These are phyloP conservation scores for Epizoanthus rinbou DNA, from an alignment of 92 coral and sea anemone species.

Conservation along the genomic window DNA sequence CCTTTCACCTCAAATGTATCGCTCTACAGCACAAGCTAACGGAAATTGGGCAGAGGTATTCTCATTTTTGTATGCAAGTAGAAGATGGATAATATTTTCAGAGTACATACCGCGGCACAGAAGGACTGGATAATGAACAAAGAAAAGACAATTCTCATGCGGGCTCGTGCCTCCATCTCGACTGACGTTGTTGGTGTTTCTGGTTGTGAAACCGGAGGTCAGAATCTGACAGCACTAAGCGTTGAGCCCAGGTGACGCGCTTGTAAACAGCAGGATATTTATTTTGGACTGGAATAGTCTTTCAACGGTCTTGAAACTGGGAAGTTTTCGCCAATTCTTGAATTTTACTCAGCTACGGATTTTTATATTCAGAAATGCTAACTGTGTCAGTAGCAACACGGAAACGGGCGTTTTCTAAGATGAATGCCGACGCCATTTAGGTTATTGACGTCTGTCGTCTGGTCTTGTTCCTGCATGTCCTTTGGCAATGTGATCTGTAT, in stretches of 20 bases:
- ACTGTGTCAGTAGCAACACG: too few species aligned
- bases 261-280: conserved; percentile 1
- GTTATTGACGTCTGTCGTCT: too few species aligned
- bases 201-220: background rate
- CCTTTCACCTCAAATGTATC: too few species aligned
- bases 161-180: background rate
- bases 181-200: background rate
- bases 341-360: too few species aligned
- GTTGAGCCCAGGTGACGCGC: background rate
- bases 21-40: background rate
- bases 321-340: too few species aligned
- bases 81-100: background rate
- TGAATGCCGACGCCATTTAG: too few species aligned
- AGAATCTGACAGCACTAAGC: background rate
- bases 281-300: background rate
- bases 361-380: too few species aligned
- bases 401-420: too few species aligned
- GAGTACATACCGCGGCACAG: background rate
- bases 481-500: too few species aligned
- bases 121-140: background rate
- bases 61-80: background rate
- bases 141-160: background rate
- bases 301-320: background rate
- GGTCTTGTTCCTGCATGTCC: too few species aligned
- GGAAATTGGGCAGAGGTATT: background rate